A percentile compares a stretch with the other conserved stretches of the same genome.
These are phyloP conservation scores for Ditylenchus dipsaci DNA, from an alignment of 1,140 invertebrate species.

Conservation along the genomic window DNA sequence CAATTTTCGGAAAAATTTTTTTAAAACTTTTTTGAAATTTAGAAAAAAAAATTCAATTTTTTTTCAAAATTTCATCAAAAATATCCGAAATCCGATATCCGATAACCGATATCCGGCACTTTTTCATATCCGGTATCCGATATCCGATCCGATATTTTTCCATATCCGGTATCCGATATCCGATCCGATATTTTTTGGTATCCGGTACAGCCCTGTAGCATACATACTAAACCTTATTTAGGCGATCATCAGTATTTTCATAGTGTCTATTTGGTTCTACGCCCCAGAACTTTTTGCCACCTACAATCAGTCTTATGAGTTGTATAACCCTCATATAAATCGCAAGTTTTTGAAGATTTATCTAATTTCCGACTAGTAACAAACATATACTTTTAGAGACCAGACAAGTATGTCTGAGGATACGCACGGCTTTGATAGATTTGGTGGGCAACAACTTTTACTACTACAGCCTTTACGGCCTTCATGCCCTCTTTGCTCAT, in stretches of 20 bases:
- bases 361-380: background rate
- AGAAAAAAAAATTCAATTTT: too few species aligned
- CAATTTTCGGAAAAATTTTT: too few species aligned
- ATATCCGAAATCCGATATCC: too few species aligned
- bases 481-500: constrained; percentile 51
- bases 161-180: too few species aligned
- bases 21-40: too few species aligned
- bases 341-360: constrained; percentile 44
- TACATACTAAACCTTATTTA: too few species aligned
- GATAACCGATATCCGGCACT: too few species aligned
- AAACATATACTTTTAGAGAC: constrained; percentile 43
- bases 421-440: constrained; percentile 41
- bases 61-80: too few species aligned
- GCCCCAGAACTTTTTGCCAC: constrained; percentile 53
- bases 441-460: constrained; percentile 50
- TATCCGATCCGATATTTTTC: too few species aligned
- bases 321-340: constrained; percentile 25
- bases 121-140: too few species aligned
- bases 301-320: constrained; percentile 47
- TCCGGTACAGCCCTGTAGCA: too few species aligned
- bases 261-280: constrained; percentile 49
- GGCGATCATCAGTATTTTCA: constrained; percentile 51
- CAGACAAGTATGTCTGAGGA: constrained; percentile 40
- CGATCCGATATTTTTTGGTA: too few species aligned
- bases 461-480: constrained; percentile 47